These are phyloP conservation scores for Monopterus albus DNA, from an alignment of 2,113 vertebrate genomes.

Conservation along the genomic window DNA sequence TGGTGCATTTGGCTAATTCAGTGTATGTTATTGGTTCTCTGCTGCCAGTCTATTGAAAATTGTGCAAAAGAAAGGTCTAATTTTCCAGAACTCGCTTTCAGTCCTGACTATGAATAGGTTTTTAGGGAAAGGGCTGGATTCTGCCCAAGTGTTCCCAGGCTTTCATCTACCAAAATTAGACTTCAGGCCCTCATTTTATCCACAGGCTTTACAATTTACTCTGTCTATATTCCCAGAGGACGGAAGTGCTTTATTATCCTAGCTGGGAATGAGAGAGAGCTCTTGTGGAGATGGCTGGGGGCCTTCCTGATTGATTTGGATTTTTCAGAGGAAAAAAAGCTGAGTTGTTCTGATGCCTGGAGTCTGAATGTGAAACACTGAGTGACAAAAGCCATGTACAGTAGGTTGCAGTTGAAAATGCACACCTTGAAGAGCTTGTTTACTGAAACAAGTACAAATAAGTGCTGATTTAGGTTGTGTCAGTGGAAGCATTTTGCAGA, in stretches of 20 bases:
- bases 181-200: constrained; percentile 56
- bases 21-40: not conserved
- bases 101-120: constrained; percentile 25
- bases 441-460: constrained; percentile 58
- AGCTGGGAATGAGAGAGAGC: constrained; percentile 65
- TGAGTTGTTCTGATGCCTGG: constrained; percentile 46
- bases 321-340: constrained; percentile 63
- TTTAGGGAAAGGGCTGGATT: constrained; percentile 33
- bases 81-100: constrained; percentile 36
- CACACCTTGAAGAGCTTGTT: constrained; percentile 55
- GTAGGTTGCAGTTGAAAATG: constrained; percentile 39
- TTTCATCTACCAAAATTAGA: constrained; percentile 66
- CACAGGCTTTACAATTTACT: constrained; percentile 51
- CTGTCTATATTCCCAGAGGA: constrained; percentile 49
- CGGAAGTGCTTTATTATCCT: constrained; percentile 44
- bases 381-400: constrained; percentile 52
- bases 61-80: constrained; percentile 10
- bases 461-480: constrained; percentile 53
- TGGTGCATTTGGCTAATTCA: constrained; percentile 22
- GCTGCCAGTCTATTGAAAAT: constrained; percentile 20
- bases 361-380: constrained; percentile 57
- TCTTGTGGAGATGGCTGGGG: constrained; percentile 48
- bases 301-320: constrained; percentile 75
- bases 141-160: constrained; percentile 40
- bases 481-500: constrained; percentile 47